Evolutionary conservation across 2,797 vertebrate genomes (phyloP).

Genomic region (Sebastes cheni): DNA sequence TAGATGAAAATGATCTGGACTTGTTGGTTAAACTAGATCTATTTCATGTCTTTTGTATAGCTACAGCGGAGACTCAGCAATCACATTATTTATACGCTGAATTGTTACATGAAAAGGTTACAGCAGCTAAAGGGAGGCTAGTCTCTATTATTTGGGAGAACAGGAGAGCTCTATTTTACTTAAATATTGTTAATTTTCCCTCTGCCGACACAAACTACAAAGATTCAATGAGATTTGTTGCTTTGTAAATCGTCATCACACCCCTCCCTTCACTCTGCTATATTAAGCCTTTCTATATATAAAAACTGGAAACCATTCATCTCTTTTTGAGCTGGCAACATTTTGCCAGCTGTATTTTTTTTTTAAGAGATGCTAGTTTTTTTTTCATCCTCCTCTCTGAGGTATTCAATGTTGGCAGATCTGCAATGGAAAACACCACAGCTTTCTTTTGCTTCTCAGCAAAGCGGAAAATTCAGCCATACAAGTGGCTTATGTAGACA

Average conservation of each 20-base stretch:
- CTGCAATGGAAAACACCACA: neutral
- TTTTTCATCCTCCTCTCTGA: neutral
- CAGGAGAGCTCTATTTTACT: neutral
- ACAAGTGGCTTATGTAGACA: neutral
- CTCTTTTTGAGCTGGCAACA: neutral
- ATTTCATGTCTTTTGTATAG: neutral
- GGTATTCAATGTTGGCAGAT: neutral
- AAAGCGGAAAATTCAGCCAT: neutral
- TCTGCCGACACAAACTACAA: neutral
- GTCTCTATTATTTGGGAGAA: neutral
- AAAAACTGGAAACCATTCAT: neutral
- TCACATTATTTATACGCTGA: neutral
- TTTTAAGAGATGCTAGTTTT: neutral
- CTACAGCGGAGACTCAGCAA: neutral
- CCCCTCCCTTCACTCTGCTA: neutral
- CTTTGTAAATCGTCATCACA: neutral
- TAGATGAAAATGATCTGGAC: neutral
- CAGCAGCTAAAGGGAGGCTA: neutral
- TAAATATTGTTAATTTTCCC: neutral
- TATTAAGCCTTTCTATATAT: neutral
- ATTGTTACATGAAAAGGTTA: neutral
- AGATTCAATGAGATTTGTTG: neutral
- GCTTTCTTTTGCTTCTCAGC: constrained; percentile 20
- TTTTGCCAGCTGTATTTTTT: neutral
- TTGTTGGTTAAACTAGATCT: neutral